Conservation (phyloP, 1,140 invertebrate genomes). For the Platyura marginata region DNA sequence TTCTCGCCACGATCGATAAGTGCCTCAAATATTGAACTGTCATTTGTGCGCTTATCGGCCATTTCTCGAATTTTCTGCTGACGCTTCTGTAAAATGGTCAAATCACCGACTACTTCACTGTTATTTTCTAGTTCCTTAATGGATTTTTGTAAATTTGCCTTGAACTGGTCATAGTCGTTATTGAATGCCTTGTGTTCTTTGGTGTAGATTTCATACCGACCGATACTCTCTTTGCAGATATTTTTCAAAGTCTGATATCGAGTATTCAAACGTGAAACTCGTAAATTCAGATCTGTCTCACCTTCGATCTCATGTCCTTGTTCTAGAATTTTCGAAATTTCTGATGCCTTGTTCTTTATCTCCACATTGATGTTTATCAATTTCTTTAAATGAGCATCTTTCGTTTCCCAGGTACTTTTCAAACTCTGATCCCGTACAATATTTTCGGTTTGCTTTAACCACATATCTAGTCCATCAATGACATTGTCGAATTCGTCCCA, state of each 20-base stretch:
- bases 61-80: conserved; percentile 69
- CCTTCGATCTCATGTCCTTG: conserved; percentile 53
- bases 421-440: conserved; percentile 78
- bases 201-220: conserved; percentile 63
- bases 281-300: conserved; percentile 54
- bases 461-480: conserved; percentile 55
- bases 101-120: conserved; percentile 73
- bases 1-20: conserved; percentile 79
- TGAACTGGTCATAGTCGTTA: conserved; percentile 51
- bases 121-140: conserved; percentile 53
- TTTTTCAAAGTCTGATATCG: conserved; percentile 75
- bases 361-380: conserved; percentile 55
- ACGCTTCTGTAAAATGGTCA: conserved; percentile 63
- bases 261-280: conserved; percentile 60
- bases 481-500: conserved; percentile 64
- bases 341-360: conserved; percentile 45
- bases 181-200: conserved; percentile 74
- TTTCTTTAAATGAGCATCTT: conserved; percentile 61
- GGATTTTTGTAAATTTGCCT: conserved; percentile 52
- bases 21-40: conserved; percentile 65
- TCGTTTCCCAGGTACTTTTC: conserved; percentile 67
- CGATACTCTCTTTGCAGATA: conserved; percentile 56
- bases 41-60: conserved; percentile 58
- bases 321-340: conserved; percentile 50
- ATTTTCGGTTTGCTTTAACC: conserved; percentile 69